phyloP scores from a whole-genome alignment of 1,140 invertebrate species.

The Meloidogyne floridensis region DNA sequence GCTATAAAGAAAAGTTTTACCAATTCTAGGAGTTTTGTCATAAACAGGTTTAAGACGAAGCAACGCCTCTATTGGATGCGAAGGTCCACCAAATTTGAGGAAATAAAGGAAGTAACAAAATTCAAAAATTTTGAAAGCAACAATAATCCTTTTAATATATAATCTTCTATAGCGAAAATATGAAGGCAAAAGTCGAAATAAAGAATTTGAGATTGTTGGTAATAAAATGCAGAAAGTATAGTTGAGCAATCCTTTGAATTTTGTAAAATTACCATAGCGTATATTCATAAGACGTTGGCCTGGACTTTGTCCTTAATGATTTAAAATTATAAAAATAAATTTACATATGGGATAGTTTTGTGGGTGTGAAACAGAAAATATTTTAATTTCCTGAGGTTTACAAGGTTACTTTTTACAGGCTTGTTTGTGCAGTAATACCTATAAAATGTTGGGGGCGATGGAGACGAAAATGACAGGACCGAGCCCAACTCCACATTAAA shows the following conservation, averaged over 20 bases:
- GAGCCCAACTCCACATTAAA: too few species aligned
- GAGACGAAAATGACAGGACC: too few species aligned
- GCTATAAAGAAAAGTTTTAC: neutral
- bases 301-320: constrained; percentile 1
- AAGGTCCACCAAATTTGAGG: neutral
- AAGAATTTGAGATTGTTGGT: constrained; percentile 2
- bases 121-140: neutral
- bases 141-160: neutral
- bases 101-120: neutral
- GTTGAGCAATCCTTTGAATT: neutral
- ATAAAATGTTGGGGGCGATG: too few species aligned
- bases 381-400: too few species aligned
- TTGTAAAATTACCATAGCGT: neutral
- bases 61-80: neutral
- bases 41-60: neutral
- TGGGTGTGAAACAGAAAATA: too few species aligned
- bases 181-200: neutral
- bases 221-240: constrained; percentile 1
- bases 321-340: neutral
- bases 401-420: too few species aligned
- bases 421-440: too few species aligned
- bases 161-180: neutral
- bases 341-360: too few species aligned
- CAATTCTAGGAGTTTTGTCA: neutral
- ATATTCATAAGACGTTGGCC: constrained; percentile 1